Base-by-base conservation (phyloP, 2,113 vertebrate genomes). In the Rhinogobius similis region DNA sequence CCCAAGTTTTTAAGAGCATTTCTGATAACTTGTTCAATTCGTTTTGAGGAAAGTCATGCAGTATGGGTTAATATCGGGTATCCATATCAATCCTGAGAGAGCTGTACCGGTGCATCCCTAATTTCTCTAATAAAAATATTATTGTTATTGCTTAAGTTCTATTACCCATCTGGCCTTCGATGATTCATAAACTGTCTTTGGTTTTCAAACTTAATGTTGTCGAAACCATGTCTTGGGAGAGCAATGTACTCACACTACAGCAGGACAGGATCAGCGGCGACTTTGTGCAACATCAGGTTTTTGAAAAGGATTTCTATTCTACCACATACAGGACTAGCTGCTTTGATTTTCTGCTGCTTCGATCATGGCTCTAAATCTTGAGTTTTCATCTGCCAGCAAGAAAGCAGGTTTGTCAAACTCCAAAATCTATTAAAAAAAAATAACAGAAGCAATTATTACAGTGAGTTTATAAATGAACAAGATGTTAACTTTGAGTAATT, bases 281-380 rank as follows among this genome's bases (percentile, higher is more conserved):
- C 43, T 84, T 55, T 74, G 71, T 80, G 81, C 76, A 72, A 61
- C 67, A 78, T 36, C 13, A 41, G 20, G 29, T 56, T 66, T 61
- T 63, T 44, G 10, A 66, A 26, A 38, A 24, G 13, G 44, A 29
- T 61, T 36, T 55, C 23, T 10, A 58, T 29, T 58, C 11, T 71
- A 50, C 16, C 79, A 82, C 29, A 66, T 72, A 69, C 72, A 39
- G 53, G 41, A 55, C 4, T 52, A 83, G 76, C 72, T 59, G 64
- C 65, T 76, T 85, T 88, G 83, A 81, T 86, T 83, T 83, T 98
- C 96, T 0, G 92, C 92, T 76, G 96, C 95, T 77, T 93, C 93
- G 70, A 98, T 93, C 96, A 99, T 97, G 91, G 95, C 94, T 70
- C 91, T 94, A 91, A 99, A 98, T 88, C 93, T 93, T 0, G 97